Percentiles rank a stretch among this genome's conserved stretches.
phyloP scores from a whole-genome alignment of 2,797 vertebrate genomes.

The Tangara arthus region DNA sequence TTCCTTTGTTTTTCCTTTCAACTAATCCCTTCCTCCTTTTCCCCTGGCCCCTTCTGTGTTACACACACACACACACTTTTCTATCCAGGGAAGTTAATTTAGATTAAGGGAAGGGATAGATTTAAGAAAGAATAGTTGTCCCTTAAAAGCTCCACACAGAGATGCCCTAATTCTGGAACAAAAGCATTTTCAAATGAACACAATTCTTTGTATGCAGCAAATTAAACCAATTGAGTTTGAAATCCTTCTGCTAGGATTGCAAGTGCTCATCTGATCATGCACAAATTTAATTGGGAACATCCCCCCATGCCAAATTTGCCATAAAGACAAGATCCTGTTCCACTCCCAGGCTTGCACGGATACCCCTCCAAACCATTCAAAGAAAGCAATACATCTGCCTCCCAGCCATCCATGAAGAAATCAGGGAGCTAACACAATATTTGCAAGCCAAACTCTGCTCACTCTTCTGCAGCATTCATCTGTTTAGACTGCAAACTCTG shows the following conservation, averaged over 20 bases:
- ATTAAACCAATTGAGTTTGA: neutral
- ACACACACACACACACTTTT: neutral
- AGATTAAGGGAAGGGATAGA: constrained; percentile 5
- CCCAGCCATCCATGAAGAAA: constrained; percentile 44
- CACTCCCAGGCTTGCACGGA: neutral
- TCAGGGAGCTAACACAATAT: constrained; percentile 41
- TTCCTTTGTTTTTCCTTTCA: constrained; percentile 56
- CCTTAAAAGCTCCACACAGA: neutral
- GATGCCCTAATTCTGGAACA: constrained; percentile 29
- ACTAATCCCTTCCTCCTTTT: constrained; percentile 60
- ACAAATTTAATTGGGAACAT: constrained; percentile 46
- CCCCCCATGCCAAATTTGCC: constrained; percentile 51
- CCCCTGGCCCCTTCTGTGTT: neutral
- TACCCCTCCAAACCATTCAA: constrained; percentile 33
- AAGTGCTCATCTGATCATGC: constrained; percentile 47
- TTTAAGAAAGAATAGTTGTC: constrained; percentile 9
- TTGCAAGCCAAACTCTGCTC: constrained; percentile 48
- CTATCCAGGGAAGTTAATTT: constrained; percentile 34
- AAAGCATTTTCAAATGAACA: constrained; percentile 29
- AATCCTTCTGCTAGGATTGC: constrained; percentile 11
- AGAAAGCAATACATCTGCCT: constrained; percentile 33
- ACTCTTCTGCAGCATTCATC: neutral
- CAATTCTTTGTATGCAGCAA: neutral
- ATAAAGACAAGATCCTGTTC: constrained; percentile 55
- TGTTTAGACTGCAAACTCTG: constrained; percentile 29